These are phyloP conservation scores for Drosophila anomelani DNA, from an alignment of 2,888 invertebrate genomes.

Conservation along the genomic window DNA sequence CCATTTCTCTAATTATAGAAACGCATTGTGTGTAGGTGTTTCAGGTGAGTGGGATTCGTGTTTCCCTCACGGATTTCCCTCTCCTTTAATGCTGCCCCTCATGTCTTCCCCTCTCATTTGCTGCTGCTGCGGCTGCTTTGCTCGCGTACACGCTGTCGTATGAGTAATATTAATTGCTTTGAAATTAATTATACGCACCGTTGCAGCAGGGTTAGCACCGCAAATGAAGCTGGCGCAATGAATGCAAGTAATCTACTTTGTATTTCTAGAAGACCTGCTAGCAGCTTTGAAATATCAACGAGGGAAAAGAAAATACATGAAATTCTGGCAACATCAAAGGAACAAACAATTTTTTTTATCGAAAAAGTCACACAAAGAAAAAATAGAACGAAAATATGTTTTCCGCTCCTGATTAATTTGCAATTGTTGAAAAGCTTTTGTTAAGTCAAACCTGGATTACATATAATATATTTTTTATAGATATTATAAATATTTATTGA, in stretches of 20 bases:
- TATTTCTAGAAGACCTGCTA: constrained; percentile 3
- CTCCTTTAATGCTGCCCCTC: constrained; percentile 14
- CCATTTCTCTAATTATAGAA: constrained; percentile 52
- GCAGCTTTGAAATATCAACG: no score
- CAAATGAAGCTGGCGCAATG: constrained; percentile 25
- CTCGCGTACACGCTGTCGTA: constrained; percentile 39
- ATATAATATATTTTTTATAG: background rate
- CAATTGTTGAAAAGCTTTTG: background rate
- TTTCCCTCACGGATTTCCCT: background rate
- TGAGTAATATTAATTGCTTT: constrained; percentile 64
- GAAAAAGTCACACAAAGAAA: background rate
- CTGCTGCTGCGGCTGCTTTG: constrained; percentile 2
- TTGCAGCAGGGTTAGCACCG: constrained; percentile 39
- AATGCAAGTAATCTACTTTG: constrained; percentile 29
- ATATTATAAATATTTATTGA: background rate
- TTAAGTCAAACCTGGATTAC: background rate
- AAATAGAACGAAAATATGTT: background rate
- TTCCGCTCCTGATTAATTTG: background rate
- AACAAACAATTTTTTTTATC: background rate
- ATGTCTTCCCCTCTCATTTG: constrained; percentile 5
- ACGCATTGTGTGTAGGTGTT: constrained; percentile 2
- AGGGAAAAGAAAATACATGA: background rate
- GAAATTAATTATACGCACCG: constrained; percentile 75
- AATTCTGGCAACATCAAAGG: constrained; percentile 1
- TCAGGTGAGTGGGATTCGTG: constrained; percentile 16